Conservation (phyloP, 2,797 vertebrate genomes). For the Peromyscus melanophrys region DNA sequence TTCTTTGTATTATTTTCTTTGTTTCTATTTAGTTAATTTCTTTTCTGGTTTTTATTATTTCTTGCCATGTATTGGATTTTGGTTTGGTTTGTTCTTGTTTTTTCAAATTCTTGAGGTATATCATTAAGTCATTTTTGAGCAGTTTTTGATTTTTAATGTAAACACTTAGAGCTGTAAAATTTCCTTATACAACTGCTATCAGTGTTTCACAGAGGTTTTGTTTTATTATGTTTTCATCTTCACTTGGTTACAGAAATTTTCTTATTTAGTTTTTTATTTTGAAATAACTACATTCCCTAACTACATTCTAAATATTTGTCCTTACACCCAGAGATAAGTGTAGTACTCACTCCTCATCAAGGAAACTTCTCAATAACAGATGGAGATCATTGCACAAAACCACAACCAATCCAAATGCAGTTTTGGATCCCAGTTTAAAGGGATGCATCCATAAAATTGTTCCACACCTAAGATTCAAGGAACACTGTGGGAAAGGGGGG, state of each 20-base stretch:
- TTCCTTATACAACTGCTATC: background rate
- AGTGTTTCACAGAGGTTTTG: background rate
- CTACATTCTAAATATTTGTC: background rate
- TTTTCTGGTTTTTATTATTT: background rate
- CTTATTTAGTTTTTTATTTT: background rate
- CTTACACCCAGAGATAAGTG: background rate
- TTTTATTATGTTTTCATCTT: background rate
- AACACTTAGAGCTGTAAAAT: background rate
- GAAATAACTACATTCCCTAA: background rate
- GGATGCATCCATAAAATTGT: background rate
- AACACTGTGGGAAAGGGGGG: background rate
- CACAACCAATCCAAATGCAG: background rate
- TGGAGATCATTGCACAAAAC: background rate
- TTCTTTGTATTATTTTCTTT: background rate
- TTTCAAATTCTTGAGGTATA: background rate
- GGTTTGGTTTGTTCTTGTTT: background rate
- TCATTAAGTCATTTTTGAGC: background rate
- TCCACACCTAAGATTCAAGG: background rate
- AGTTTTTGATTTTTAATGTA: background rate
- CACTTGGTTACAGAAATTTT: background rate
- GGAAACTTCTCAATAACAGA: background rate
- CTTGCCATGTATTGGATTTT: background rate
- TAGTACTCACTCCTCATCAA: background rate
- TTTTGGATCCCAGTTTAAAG: background rate
- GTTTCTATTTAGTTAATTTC: background rate